Evolutionary conservation across 1,140 invertebrate genomes (phyloP), one percentile per base, ranked within the genome.

Genomic region (Tyrophagus putrescentiae): DNA sequence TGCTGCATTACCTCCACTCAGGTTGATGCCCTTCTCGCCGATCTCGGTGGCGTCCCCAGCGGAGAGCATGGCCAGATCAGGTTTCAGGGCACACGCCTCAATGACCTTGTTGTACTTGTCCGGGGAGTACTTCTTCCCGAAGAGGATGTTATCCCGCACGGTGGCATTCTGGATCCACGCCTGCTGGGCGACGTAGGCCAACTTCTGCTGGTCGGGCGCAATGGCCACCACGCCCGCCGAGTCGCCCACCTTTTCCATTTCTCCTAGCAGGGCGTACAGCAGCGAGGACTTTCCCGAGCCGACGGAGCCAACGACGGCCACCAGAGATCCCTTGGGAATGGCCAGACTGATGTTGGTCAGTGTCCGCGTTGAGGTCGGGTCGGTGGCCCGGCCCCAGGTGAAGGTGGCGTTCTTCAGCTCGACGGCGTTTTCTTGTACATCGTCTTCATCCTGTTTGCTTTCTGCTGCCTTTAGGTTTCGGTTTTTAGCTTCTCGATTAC

Each of bases 301-400:
- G 27, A 77, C 75, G 28, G 67, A 63, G 23, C 77, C 77, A 34
- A 78, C 74, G 1, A 78, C 68, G 27, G 75, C 77, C 3, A 76
- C 70, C 13, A 73, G 57, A 21, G 63, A 31, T 4, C 69, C 68
- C 31, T 64, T 63, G 1, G 27, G 21, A 7, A 64, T 65, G 32
- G 28, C 11, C 3, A 69, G 32, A 34, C 60, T 61, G 11, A 69
- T 60, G 45, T 70, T 61, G 27, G 45, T 61, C 5, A 69, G 45
- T 18, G 50, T 61, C 11, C 31, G 63, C n/a, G n/a, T n/a, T n/a
- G n/a, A n/a, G n/a, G n/a, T n/a, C n/a, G n/a, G n/a, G n/a, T n/a
- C n/a, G n/a, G n/a, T n/a, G 36, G 36, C 36, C 36, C 36, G 13
- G 7, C 70, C 71, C 77, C 77, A 78, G 4, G 71, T 66, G 64